phyloP scores from a whole-genome alignment of 2,888 invertebrate genomes.

The Lepidochrysops patricia region DNA sequence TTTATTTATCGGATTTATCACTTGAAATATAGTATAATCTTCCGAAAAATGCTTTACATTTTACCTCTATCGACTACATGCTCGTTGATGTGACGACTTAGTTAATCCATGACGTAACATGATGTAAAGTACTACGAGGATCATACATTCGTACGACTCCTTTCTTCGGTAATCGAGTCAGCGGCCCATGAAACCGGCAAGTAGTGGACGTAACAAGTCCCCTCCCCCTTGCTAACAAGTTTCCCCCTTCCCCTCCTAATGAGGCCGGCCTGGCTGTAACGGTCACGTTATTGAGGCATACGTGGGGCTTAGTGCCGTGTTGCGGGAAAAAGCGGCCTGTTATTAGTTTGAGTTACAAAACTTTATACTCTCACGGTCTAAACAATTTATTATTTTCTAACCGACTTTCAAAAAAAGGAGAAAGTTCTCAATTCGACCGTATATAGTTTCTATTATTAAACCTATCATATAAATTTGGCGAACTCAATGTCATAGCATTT shows the following conservation, averaged over 20 bases:
- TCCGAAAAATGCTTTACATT: no score
- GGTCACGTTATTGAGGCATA: neutral
- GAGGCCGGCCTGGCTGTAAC: neutral
- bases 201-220: neutral
- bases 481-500: no score
- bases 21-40: no score
- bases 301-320: neutral
- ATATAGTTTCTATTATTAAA: no score
- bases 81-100: neutral
- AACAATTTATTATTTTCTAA: neutral
- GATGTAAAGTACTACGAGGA: neutral
- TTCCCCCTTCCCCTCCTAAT: neutral
- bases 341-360: neutral
- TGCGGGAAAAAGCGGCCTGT: neutral
- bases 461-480: no score
- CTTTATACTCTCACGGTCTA: no score
- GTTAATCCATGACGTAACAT: neutral
- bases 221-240: neutral
- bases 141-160: neutral
- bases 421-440: neutral
- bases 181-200: neutral
- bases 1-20: no score
- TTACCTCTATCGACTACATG: no score
- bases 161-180: neutral
- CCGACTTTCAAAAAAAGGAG: neutral